Percentiles rank a stretch among this genome's conserved stretches.
Evolutionary conservation across 2,113 vertebrate genomes (phyloP).

Genomic region (Leptocoma aspasia): DNA sequence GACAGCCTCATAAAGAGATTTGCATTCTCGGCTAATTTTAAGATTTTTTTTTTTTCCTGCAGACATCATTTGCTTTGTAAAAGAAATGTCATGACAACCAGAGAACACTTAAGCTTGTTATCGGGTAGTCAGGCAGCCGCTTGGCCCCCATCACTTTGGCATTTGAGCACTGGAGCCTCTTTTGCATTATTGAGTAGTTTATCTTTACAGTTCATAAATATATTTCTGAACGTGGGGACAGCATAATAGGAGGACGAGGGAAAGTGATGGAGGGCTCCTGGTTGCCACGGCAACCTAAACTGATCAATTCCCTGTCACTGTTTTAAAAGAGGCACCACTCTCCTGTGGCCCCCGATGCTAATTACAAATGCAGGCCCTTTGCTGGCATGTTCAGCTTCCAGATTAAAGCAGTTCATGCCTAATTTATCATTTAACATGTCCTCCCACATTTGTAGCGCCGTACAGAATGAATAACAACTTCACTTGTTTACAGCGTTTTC

Average conservation of each 20-base stretch:
- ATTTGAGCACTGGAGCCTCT: constrained; percentile 61
- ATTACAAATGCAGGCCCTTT: constrained; percentile 78
- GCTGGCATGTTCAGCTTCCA: constrained; percentile 75
- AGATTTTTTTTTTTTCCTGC: constrained; percentile 53
- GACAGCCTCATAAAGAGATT: constrained; percentile 77
- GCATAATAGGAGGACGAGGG: constrained; percentile 52
- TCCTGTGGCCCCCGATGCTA: constrained; percentile 78
- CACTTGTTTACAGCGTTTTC: constrained; percentile 71
- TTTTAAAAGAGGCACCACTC: constrained; percentile 75
- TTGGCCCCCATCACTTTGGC: constrained; percentile 66
- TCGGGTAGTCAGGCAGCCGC: constrained; percentile 63
- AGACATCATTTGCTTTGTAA: constrained; percentile 76
- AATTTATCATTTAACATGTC: constrained; percentile 81
- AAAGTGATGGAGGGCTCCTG: constrained; percentile 65
- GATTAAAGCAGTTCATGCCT: constrained; percentile 76
- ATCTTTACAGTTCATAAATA: constrained; percentile 75
- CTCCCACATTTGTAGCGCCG: constrained; percentile 71
- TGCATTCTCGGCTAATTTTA: constrained; percentile 78
- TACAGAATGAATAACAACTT: constrained; percentile 76
- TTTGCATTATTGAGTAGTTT: constrained; percentile 76
- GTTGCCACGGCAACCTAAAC: constrained; percentile 80
- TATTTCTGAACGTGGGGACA: constrained; percentile 66
- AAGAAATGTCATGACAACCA: constrained; percentile 75
- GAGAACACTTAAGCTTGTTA: constrained; percentile 69
- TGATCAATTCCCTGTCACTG: constrained; percentile 86